Evolutionary conservation across 2,113 vertebrate genomes (phyloP).

Genomic region (Channa maculata): DNA sequence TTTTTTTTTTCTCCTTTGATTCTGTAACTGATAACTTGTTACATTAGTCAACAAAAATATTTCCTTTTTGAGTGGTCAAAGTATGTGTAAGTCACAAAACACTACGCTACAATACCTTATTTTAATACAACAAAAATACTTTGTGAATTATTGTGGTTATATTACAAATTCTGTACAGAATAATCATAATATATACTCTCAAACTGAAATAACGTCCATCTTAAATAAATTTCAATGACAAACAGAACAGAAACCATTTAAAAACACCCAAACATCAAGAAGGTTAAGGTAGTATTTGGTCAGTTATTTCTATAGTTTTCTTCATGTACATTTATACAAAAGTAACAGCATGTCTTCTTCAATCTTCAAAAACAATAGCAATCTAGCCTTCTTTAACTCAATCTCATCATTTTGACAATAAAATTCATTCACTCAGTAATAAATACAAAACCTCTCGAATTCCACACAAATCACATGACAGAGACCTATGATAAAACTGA

Average conservation of each 20-base stretch:
- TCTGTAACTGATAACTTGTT: constrained; percentile 76
- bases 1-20: constrained; percentile 43
- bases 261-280: constrained; percentile 93
- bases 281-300: constrained; percentile 99
- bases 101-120: constrained; percentile 86
- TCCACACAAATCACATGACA: constrained; percentile 99
- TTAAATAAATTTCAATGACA: constrained; percentile 83
- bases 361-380: constrained; percentile 96
- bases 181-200: constrained; percentile 87
- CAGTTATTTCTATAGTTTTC: constrained; percentile 92
- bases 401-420: constrained; percentile 89
- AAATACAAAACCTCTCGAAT: constrained; percentile 99
- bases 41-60: constrained; percentile 82
- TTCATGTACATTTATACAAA: constrained; percentile 99
- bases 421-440: constrained; percentile 99
- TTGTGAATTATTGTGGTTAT: constrained; percentile 87
- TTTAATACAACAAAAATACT: constrained; percentile 87
- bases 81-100: constrained; percentile 84
- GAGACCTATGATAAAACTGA: constrained; percentile 99
- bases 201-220: constrained; percentile 91
- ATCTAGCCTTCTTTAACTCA: constrained; percentile 90
- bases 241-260: constrained; percentile 79
- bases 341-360: constrained; percentile 97
- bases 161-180: constrained; percentile 88
- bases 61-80: constrained; percentile 83